Base-by-base conservation (phyloP, 2,888 invertebrate species). In the Hartigia nigra region DNA sequence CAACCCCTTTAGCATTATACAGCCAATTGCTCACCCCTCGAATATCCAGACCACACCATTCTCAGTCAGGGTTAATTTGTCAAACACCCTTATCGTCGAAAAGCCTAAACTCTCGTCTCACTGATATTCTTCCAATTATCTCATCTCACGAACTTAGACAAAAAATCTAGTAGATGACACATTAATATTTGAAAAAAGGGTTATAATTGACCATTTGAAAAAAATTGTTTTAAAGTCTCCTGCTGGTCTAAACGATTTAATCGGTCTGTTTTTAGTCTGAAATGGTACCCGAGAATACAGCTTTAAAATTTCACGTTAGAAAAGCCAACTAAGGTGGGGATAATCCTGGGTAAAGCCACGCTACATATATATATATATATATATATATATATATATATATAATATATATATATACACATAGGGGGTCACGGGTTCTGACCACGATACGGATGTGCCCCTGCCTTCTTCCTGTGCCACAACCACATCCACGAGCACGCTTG, bases 361-460 rank as follows among this genome's bases (percentile, higher is more conserved):
- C 79, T 82, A 75, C 81, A 80, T 82, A 83, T 82, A 84, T 83
- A 84, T 86, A 85, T 82, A 82, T 81, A 84, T 82, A 34, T 4
- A 31, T 4, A 32, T 70, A 32, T 32, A 32, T 31, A 70, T 23
- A 78, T 81, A 78, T 75, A 79, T 78, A 78, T 76, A 70, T 74
- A n/a, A 14, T 78, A 72, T 82, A 75, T 81, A 80, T 82, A 83
- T 82, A 84, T 83, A 84, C 85, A 85, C 81, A 82, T 85, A 86
- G 91, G 90, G 91, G 90, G 91, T 91, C 91, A 91, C 91, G 91
- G 91, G 87, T 86, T 88, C 88, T 91, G 91, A 87, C 87, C 91
- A 91, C 91, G 90, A 88, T 91, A 91, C 91, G 91, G 91, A 91
- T 91, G 91, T 91, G 91, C 91, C 91, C 90, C 91, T 91, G 91